These are phyloP conservation scores for Coelinius sp. DNA, from an alignment of 2,888 invertebrate species.

Conservation along the genomic window DNA sequence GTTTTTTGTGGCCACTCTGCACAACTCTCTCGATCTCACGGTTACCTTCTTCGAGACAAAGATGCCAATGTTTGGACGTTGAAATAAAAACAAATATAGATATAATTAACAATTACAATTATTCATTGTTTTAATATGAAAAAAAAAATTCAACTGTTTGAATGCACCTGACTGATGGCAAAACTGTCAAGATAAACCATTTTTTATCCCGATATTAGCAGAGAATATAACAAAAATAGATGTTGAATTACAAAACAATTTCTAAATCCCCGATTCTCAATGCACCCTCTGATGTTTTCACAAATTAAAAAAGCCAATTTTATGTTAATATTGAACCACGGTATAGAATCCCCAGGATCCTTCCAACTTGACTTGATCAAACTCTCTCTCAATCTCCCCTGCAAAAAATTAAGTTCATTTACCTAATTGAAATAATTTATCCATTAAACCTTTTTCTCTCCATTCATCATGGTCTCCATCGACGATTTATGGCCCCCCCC, in stretches of 20 bases:
- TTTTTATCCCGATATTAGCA: no score
- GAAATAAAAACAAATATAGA: slow-evolving; percentile 26
- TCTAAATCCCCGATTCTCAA: no score
- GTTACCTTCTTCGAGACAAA: slow-evolving; percentile 29
- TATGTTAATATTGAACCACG: no score
- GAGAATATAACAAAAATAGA: no score
- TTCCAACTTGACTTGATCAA: no score
- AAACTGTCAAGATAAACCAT: not conserved
- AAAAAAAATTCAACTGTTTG: slow-evolving; percentile 13
- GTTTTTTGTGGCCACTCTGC: slow-evolving; percentile 55
- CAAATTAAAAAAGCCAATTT: no score
- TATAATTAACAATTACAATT: slow-evolving; percentile 1
- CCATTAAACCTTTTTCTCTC: not conserved
- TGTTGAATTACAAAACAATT: no score
- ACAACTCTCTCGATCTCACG: slow-evolving; percentile 40
- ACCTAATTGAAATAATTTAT: not conserved
- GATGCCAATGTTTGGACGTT: slow-evolving; percentile 33
- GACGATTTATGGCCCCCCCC: not conserved
- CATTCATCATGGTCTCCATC: not conserved
- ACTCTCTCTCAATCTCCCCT: not conserved
- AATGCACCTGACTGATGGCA: not conserved
- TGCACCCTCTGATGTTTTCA: no score
- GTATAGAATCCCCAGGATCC: no score
- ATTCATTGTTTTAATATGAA: not conserved
- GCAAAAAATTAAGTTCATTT: not conserved